These are phyloP conservation scores for Platorchestia sp. DNA, from an alignment of 1,140 invertebrate species.

Conservation along the genomic window DNA sequence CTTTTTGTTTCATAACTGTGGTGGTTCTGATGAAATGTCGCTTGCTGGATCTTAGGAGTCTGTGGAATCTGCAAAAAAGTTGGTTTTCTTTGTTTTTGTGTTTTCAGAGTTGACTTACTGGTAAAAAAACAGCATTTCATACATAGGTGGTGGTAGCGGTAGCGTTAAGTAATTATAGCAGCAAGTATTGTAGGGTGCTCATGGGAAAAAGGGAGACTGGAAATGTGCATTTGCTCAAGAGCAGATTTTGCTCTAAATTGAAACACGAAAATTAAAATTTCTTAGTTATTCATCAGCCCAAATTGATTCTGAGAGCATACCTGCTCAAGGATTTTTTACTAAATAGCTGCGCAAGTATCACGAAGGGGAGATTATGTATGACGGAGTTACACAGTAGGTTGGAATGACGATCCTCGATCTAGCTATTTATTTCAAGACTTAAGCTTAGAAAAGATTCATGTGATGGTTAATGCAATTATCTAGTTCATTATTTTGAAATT, in stretches of 20 bases:
- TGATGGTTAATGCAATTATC: no score
- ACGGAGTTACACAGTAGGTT: neutral
- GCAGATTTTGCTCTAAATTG: no score
- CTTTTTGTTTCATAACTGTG: neutral
- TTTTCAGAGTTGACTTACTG: neutral
- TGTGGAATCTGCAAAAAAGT: neutral
- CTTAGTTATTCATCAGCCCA: neutral
- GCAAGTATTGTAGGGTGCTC: no score
- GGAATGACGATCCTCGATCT: neutral
- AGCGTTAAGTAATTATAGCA: no score
- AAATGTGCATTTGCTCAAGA: no score
- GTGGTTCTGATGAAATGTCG: neutral
- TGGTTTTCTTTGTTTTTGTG: neutral
- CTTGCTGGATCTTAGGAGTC: neutral
- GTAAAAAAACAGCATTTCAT: neutral
- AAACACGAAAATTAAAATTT: no score
- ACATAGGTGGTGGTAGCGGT: neutral
- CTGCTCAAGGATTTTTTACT: neutral
- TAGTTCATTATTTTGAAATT: no score
- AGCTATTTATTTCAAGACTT: neutral
- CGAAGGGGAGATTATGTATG: neutral
- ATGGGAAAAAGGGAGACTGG: no score
- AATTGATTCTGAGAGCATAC: no score
- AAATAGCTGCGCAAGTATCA: neutral
- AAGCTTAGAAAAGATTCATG: no score